Conservation (phyloP, 1,140 invertebrate genomes). For the Sycobia sp. region DNA sequence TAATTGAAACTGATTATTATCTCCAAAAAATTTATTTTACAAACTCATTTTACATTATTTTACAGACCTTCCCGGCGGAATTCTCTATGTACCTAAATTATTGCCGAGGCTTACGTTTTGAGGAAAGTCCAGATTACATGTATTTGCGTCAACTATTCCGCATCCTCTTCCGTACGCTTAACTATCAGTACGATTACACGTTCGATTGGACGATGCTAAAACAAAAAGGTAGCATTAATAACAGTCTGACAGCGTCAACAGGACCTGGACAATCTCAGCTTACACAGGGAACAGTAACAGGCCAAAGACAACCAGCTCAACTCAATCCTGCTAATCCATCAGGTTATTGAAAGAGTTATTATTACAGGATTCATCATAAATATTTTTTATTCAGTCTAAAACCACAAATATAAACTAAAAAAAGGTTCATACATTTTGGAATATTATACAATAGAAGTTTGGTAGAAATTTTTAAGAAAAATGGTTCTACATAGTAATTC, state of each 20-base stretch:
- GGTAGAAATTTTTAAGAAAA: too few relatives aligned
- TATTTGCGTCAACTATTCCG: slow-evolving; percentile 96
- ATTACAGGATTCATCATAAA: too few relatives aligned
- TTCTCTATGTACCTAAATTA: slow-evolving; percentile 99
- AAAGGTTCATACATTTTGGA: too few relatives aligned
- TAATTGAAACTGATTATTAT: too few relatives aligned
- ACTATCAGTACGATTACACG: slow-evolving; percentile 99
- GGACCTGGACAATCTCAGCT: slow-evolving; percentile 41
- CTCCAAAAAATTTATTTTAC: too few relatives aligned
- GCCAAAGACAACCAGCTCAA: slow-evolving; percentile 41
- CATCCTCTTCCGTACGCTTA: slow-evolving; percentile 97
- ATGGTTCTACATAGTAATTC: too few relatives aligned
- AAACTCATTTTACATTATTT: too few relatives aligned
- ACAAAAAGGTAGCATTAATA: slow-evolving; percentile 71
- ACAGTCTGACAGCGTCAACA: slow-evolving; percentile 24
- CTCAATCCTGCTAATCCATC: too few relatives aligned
- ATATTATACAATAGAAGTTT: too few relatives aligned
- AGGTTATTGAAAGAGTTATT: too few relatives aligned
- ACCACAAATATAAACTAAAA: too few relatives aligned
- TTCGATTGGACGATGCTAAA: slow-evolving; percentile 99
- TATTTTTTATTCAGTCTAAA: too few relatives aligned
- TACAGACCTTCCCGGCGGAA: slow-evolving; percentile 90
- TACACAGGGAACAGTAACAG: slow-evolving; percentile 39
- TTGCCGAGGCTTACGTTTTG: slow-evolving; percentile 92
- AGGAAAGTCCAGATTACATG: slow-evolving; percentile 98